Base-by-base conservation (phyloP, 2,113 vertebrate genomes). In the Trochalopteron elliotii region DNA sequence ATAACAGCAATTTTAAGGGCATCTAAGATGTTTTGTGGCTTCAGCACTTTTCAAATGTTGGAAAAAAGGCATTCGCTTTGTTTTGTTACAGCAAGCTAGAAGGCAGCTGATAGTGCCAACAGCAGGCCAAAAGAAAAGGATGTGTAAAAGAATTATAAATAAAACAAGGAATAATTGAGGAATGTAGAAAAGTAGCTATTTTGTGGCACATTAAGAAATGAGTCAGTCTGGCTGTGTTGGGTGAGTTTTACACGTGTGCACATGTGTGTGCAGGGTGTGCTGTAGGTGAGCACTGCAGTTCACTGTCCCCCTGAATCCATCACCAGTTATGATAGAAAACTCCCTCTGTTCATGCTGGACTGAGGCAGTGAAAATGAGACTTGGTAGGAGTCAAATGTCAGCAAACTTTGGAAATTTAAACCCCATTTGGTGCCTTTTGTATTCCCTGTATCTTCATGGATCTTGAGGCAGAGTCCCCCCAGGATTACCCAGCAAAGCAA, bases 1-100 rank as follows among this genome's bases (percentile, higher is more conserved):
- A 17, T 8, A 40, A 63, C 5, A 45, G 64, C 11, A 45, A 35
- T 71, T 55, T 71, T 77, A 77, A 55, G 31, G 50, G 9, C 63
- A 42, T 56, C 71, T 82, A 31, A 68, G 39, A 19, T 67, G 17
- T 86, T 70, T n/a, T 2, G 2, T 60, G 53, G 33, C 56, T 55
- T 80, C 52, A 64, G 63, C 37, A 16, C 35, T 70, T 59, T 52
- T 42, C n/a, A 24, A n/a, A 33, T 50, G 21, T n/a, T 87, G 64
- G 50, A 47, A 11, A 19, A 47, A 31, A 80, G 40, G 45, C n/a
- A 72, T 91, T 80, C 63, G 37, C 56, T 63, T 71, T 92, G 57
- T 74, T 88, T 78, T 64, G n/a, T 76, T 83, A 72, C 75, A 80
- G 57, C 31, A 80, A 72, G n/a, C 56, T 74, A n/a, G 52, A 80